Evolutionary conservation across 2,888 invertebrate species (phyloP), one percentile per base, ranked within the genome.

Genomic region (Drosophila robusta): DNA sequence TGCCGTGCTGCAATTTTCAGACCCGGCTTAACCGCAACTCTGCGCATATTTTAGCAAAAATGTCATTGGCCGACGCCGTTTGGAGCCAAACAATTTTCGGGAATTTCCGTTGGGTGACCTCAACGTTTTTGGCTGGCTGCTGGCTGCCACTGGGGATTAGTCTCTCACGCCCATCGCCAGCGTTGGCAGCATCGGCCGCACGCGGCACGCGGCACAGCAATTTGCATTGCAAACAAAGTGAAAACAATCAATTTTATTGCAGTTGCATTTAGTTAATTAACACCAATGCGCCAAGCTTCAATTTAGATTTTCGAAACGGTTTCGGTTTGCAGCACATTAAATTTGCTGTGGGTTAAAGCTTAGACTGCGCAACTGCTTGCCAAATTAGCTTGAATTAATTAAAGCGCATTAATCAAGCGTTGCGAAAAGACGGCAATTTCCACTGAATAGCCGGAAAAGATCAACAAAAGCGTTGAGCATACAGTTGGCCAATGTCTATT

Each of bases 171-270:
- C 34, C 34, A 12, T 34, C 0, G 34, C 34, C 34, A 34, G 0
- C 34, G 34, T 34, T 34, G 34, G 26, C 16, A 38, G 18, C 11
- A 42, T 50, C 44, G 52, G 24, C 55, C 52, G 80, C 69, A 69
- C 61, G 75, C 55, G 58, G 78, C 73, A 67, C 49, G 75, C 55
- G 58, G 78, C 73, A 67, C 49, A 61, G 86, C 89, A 70, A 88
- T 86, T 86, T 86, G 85, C 83, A 82, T 86, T 89, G 89, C 87
- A 88, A 88, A 86, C 89, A 86, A 86, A 86, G 89, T 88, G 89
- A 86, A 89, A 86, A 86, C 85, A 86, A 86, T 86, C 85, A 89
- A 88, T 86, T 86, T 89, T 86, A 86, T 89, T 86, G 85, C 77
- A 77, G 87, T 88, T 86, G 86, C 89, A 89, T 88, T 88, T 86